Percentiles rank a stretch among this genome's conserved stretches.
Evolutionary conservation across 2,113 vertebrate species (phyloP).

Genomic region (Larimichthys crocea): DNA sequence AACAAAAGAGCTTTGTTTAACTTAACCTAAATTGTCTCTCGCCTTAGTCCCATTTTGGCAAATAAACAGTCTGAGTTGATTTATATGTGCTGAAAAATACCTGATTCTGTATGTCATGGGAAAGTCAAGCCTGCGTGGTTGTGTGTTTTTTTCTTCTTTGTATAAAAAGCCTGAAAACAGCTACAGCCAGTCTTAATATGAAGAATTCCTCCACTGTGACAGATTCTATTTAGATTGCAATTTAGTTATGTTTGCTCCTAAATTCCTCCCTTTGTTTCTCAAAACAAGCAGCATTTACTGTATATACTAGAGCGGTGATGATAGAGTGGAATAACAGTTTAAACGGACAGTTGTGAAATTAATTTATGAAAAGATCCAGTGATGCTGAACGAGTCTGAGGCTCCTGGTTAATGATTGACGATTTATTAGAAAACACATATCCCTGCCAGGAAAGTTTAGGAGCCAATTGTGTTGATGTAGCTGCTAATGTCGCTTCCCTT

Average conservation of each 20-base stretch:
- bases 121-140: constrained; percentile 33
- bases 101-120: constrained; percentile 58
- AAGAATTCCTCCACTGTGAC: constrained; percentile 47
- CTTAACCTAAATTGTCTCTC: constrained; percentile 1
- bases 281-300: constrained; percentile 25
- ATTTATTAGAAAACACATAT: constrained; percentile 53
- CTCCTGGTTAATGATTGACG: constrained; percentile 61
- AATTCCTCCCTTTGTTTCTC: constrained; percentile 25
- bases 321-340: constrained; percentile 23
- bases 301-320: neutral
- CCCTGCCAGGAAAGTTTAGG: constrained; percentile 59
- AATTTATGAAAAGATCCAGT: constrained; percentile 26
- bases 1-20: neutral
- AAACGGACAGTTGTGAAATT: constrained; percentile 33
- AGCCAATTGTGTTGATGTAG: constrained; percentile 55
- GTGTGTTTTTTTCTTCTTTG: constrained; percentile 56
- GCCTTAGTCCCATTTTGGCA: neutral
- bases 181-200: constrained; percentile 16
- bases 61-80: constrained; percentile 27
- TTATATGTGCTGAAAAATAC: constrained; percentile 52
- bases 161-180: constrained; percentile 14
- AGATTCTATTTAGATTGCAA: constrained; percentile 46
- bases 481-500: constrained; percentile 53
- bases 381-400: constrained; percentile 37
- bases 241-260: constrained; percentile 9